These are phyloP conservation scores for Anomalospiza imberbis DNA, from an alignment of 2,797 vertebrate species.

Conservation along the genomic window DNA sequence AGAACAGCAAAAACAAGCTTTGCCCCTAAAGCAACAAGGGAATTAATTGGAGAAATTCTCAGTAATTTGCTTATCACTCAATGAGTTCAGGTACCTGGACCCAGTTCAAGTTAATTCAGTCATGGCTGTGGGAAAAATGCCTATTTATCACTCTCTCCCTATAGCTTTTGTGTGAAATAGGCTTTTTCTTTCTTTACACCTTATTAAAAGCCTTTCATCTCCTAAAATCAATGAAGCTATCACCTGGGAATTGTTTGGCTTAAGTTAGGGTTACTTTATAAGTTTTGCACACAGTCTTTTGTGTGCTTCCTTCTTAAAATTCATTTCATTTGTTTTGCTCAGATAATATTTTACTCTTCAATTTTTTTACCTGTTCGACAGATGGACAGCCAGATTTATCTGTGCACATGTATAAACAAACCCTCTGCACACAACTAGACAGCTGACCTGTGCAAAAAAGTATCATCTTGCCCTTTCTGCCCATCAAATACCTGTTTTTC, in stretches of 20 bases:
- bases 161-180: not conserved
- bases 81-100: not conserved
- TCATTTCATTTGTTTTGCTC: not conserved
- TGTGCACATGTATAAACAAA: not conserved
- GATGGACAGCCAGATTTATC: not conserved
- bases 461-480: not conserved
- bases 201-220: constrained; percentile 49
- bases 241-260: constrained; percentile 42
- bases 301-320: not conserved
- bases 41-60: not conserved
- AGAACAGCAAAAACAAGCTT: not conserved
- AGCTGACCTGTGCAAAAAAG: not conserved
- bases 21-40: not conserved
- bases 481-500: not conserved
- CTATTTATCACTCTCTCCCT: not conserved
- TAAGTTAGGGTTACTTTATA: not conserved
- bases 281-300: not conserved
- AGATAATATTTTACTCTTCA: not conserved
- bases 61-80: constrained; percentile 23
- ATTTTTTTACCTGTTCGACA: not conserved
- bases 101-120: constrained; percentile 10
- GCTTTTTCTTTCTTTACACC: not conserved
- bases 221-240: constrained; percentile 41
- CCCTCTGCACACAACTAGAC: not conserved
- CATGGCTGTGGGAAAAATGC: constrained; percentile 24